These are phyloP conservation scores for Odontesthes bonariensis DNA, from an alignment of 2,113 vertebrate genomes.

Conservation along the genomic window DNA sequence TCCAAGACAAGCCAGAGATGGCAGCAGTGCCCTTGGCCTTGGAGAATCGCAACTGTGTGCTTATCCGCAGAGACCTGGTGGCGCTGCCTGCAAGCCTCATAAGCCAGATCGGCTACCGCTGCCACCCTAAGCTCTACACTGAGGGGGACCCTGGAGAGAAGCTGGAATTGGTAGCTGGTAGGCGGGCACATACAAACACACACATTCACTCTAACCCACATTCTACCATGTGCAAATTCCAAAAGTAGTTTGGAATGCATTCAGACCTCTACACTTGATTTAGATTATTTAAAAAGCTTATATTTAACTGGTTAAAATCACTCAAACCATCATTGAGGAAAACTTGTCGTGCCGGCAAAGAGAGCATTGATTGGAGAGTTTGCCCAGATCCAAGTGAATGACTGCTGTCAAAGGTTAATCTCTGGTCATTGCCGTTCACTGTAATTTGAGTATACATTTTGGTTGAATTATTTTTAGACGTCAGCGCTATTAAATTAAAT, in stretches of 20 bases:
- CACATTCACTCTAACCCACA: not conserved
- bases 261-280: not conserved
- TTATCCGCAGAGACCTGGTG: conserved; percentile 95
- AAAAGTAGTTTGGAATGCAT: conserved; percentile 9
- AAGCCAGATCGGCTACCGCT: conserved; percentile 99
- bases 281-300: not conserved
- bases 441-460: not conserved
- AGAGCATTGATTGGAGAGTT: not conserved
- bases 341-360: conserved; percentile 13
- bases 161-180: conserved; percentile 96
- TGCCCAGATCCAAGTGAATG: conserved; percentile 3
- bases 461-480: conserved; percentile 1
- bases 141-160: conserved; percentile 98
- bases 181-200: conserved; percentile 22
- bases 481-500: not conserved
- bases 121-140: conserved; percentile 97
- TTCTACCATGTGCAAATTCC: conserved; percentile 15
- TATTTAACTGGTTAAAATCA: conserved; percentile 7
- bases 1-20: conserved; percentile 91
- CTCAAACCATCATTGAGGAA: not conserved
- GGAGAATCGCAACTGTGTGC: conserved; percentile 95
- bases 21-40: conserved; percentile 83
- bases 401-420: conserved; percentile 9
- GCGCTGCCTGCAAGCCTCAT: conserved; percentile 97
- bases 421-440: not conserved